Conservation (phyloP, 2,888 invertebrate genomes). For the Aleiodes leptofemur region DNA sequence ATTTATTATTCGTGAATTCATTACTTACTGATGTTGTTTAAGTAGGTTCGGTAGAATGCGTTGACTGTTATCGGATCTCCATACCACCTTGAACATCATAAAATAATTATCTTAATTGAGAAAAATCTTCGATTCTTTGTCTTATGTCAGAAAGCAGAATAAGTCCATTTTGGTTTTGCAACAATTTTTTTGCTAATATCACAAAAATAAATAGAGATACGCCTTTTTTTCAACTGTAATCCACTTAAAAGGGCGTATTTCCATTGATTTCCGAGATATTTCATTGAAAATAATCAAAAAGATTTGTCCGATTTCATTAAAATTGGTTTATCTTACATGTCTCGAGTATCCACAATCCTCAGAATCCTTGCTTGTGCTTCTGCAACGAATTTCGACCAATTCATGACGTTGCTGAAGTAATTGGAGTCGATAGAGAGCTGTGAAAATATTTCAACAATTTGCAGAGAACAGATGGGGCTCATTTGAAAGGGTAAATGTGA, state of each 20-base stretch:
- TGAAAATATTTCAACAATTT: conserved; percentile 13
- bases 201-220: too few relatives aligned
- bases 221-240: too few relatives aligned
- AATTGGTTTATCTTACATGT: not conserved
- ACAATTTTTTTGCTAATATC: too few relatives aligned
- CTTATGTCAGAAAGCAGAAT: not conserved
- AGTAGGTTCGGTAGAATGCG: conserved; percentile 66
- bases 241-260: too few relatives aligned
- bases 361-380: not conserved
- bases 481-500: conserved; percentile 50
- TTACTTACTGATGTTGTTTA: conserved; percentile 45
- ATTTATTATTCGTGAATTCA: not conserved
- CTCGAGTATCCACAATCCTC: conserved; percentile 1
- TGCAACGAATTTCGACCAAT: conserved; percentile 3
- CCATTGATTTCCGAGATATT: too few relatives aligned
- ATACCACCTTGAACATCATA: conserved; percentile 61
- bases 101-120: not conserved
- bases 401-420: conserved; percentile 28
- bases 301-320: not conserved
- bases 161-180: too few relatives aligned
- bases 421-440: conserved; percentile 17
- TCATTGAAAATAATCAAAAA: too few relatives aligned
- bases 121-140: not conserved
- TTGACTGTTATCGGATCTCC: conserved; percentile 72
- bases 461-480: not conserved